Base-by-base conservation (phyloP, 2,113 vertebrate genomes). In the Neoarius graeffei region DNA sequence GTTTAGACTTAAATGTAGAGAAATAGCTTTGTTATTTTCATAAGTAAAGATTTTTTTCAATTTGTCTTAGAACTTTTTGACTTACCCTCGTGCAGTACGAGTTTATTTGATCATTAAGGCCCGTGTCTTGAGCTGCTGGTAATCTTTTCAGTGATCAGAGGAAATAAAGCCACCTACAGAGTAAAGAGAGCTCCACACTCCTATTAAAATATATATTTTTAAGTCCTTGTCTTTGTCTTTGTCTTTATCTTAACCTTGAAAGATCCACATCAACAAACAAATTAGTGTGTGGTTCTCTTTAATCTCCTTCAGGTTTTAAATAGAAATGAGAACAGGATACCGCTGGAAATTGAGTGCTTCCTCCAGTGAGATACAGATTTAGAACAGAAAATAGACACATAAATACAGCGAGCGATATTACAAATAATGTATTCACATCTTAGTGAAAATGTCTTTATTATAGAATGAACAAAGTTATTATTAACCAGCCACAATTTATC, bases 221-320 rank as follows among this genome's bases (percentile, higher is more conserved):
- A 74, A 5, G 20, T 76, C 48, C 0, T 56, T 56, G 23, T n/a
- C 52, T 56, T 27, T 11, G 1, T 74, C 71, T 74, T 19, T 4
- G 35, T 56, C 83, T 73, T 74, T 48, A 74, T 35, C 13, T 27
- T 20, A 42, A 17, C 27, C 10, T 62, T 48, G 57, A 10, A n/a
- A 25, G 56, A 81, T 42, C 30, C 19, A 19, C 80, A 62, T 48
- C 30, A 23, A 82, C 30, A 81, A 81, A 59, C 56, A 82, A 82
- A 80, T 56, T 7, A 82, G 30, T 62, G 57, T 62, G 57, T 76
- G 48, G 73, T 42, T 82, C 57, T 82, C 80, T 82, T 60, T 81
- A 62, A 82, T 62, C 57, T 82, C 19, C 30, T 62, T 82, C 80
- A 48, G 80, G 80, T 48, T 82, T 82, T 82, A 82, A 82, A 82